These are phyloP conservation scores for Gorsachius magnificus DNA, from an alignment of 2,797 vertebrate species.

Conservation along the genomic window DNA sequence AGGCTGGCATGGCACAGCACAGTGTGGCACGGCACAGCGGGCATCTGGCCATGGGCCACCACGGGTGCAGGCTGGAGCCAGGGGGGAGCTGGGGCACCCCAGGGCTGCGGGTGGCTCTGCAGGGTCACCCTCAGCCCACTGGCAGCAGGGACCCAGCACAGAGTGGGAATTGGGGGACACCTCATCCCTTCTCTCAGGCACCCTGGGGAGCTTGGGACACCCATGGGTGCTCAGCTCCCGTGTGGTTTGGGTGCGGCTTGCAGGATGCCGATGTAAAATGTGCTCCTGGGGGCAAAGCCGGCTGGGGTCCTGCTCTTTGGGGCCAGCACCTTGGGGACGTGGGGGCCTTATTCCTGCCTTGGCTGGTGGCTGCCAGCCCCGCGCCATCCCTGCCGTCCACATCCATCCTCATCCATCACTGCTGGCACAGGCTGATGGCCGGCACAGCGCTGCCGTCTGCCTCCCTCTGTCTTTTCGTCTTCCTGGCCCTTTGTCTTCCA, in stretches of 20 bases:
- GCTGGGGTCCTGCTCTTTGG: fast-evolving
- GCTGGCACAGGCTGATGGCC: fast-evolving
- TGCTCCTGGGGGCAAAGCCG: not conserved
- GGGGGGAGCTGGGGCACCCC: too few relatives aligned
- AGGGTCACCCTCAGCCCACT: not conserved
- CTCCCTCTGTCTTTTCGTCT: not conserved
- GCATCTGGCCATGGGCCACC: not conserved
- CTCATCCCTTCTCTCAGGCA: not conserved
- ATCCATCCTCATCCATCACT: not conserved
- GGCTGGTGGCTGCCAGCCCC: not conserved
- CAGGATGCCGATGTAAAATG: fast-evolving
- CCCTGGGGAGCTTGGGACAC: not conserved
- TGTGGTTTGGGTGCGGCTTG: fast-evolving
- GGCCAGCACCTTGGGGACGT: fast-evolving
- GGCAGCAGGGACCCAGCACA: fast-evolving
- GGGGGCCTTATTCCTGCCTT: not conserved
- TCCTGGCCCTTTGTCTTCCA: not conserved
- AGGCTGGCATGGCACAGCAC: not conserved
- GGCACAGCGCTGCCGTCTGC: fast-evolving
- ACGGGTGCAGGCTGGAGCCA: not conserved
- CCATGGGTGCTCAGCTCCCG: not conserved
- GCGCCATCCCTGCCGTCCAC: fast-evolving
- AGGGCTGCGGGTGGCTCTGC: not conserved
- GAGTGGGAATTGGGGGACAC: not conserved
- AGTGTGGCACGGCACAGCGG: fast-evolving